Evolutionary conservation across 2,113 vertebrate genomes (phyloP).

Genomic region (Lasiurus borealis): DNA sequence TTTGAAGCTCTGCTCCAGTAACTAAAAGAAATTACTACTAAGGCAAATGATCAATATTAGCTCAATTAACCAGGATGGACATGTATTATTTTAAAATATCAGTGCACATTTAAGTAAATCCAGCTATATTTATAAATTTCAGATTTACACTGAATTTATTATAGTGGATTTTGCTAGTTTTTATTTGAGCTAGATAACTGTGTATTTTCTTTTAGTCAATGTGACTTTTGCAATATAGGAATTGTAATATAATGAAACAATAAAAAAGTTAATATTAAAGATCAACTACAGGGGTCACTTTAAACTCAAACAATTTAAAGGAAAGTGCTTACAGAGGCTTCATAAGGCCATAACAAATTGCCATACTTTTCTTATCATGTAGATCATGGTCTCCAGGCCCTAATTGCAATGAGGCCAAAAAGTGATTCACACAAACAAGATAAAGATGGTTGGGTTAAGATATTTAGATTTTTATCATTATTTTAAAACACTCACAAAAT

Average conservation of each 20-base stretch:
- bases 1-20: not conserved
- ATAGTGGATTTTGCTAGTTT: not conserved
- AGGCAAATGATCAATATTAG: not conserved
- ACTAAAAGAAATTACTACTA: not conserved
- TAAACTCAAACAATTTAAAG: not conserved
- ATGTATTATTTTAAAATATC: not conserved
- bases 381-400: no score
- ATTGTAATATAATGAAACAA: not conserved
- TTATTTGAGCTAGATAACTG: not conserved
- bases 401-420: not conserved
- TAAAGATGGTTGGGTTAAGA: not conserved
- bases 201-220: not conserved
- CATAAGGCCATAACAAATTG: not conserved
- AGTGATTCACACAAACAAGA: not conserved
- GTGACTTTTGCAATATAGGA: not conserved
- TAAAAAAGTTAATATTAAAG: not conserved
- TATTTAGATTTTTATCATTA: not conserved
- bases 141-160: not conserved
- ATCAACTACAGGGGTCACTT: not conserved
- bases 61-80: not conserved
- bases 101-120: not conserved
- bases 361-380: not conserved
- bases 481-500: not conserved
- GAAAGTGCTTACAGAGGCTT: not conserved
- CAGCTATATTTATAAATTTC: not conserved